Conservation (phyloP, 1,140 invertebrate species). For the Tenebrio molitor region DNA sequence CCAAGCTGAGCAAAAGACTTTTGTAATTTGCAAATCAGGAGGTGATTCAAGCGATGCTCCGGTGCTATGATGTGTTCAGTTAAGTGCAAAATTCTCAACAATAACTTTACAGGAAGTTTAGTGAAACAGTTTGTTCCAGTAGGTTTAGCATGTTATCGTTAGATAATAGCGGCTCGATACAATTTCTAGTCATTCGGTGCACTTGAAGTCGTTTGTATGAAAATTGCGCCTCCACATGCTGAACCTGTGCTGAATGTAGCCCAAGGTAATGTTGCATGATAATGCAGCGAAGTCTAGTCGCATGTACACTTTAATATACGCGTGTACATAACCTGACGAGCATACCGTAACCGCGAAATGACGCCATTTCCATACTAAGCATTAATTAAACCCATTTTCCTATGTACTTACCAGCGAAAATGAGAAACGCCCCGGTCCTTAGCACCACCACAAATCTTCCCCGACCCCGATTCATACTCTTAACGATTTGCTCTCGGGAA, state of each 20-base stretch:
- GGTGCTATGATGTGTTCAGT: conserved; percentile 25
- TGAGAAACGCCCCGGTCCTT: not conserved
- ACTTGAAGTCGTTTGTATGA: conserved; percentile 29
- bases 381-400: conserved; percentile 27
- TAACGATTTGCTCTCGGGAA: not conserved
- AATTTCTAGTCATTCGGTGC: conserved; percentile 18
- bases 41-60: not conserved
- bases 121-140: conserved; percentile 32
- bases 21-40: conserved; percentile 1
- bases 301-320: conserved; percentile 34
- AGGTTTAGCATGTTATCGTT: conserved; percentile 23
- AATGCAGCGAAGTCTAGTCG: conserved; percentile 24
- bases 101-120: conserved; percentile 38
- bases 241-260: conserved; percentile 6
- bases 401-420: conserved; percentile 15
- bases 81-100: conserved; percentile 30
- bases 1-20: not conserved
- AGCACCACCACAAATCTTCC: too few relatives aligned
- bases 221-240: conserved; percentile 14
- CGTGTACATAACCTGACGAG: conserved; percentile 28
- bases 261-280: conserved; percentile 8
- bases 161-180: conserved; percentile 26
- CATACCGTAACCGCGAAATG: conserved; percentile 15
- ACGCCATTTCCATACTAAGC: conserved; percentile 25
- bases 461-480: not conserved